phyloP scores from a whole-genome alignment of 2,113 vertebrate genomes.

The Puffinus mauretanicus region DNA sequence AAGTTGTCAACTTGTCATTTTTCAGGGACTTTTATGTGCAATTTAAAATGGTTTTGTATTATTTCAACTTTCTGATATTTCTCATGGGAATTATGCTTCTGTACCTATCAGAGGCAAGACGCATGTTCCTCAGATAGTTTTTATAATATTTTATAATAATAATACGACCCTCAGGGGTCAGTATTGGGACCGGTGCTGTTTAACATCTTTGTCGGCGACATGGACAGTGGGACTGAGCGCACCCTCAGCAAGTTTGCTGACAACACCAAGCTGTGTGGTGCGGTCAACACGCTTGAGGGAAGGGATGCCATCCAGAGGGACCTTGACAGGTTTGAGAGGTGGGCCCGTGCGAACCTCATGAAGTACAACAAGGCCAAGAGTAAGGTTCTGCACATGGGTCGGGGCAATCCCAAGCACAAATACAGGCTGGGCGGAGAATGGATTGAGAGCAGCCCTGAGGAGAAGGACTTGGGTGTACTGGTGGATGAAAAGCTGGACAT shows the following conservation, averaged over 20 bases:
- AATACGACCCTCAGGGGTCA: not conserved
- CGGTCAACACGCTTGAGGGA: not conserved
- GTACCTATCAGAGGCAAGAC: not conserved
- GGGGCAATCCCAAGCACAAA: not conserved
- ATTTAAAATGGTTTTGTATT: constrained; percentile 51
- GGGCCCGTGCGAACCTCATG: not conserved
- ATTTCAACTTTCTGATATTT: constrained; percentile 55
- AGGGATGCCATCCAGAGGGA: not conserved
- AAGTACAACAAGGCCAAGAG: not conserved
- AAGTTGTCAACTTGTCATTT: constrained; percentile 62
- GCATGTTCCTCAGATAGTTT: not conserved
- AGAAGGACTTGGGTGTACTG: not conserved
- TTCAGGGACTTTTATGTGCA: constrained; percentile 32
- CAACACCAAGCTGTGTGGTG: not conserved
- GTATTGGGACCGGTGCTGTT: not conserved
- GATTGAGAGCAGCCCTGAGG: not conserved
- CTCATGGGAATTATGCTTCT: constrained; percentile 14
- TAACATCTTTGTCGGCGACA: not conserved
- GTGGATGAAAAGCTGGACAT: not conserved
- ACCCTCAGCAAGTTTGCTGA: not conserved
- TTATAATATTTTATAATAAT: not conserved
- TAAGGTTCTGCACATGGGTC: not conserved
- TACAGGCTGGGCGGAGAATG: not conserved
- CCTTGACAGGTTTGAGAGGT: not conserved
- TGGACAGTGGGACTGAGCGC: not conserved